phyloP scores from a whole-genome alignment of 2,888 invertebrate species.

The Cabera pusaria region DNA sequence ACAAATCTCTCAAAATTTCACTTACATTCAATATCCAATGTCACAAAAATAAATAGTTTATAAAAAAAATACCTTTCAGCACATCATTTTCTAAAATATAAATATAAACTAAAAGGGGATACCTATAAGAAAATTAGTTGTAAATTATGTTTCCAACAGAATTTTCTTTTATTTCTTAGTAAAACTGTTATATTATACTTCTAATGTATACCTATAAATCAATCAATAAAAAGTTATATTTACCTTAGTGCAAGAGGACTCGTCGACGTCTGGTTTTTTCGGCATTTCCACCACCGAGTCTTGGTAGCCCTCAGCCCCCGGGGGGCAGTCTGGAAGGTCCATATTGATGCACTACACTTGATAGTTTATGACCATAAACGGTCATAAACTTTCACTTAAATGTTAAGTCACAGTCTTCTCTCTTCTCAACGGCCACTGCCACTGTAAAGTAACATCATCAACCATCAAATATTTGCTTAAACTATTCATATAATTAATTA shows the following conservation, averaged over 20 bases:
- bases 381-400: slow-evolving; percentile 61
- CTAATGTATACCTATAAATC: no score
- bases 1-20: no score
- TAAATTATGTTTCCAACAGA: no score
- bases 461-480: slow-evolving; percentile 32
- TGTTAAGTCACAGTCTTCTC: slow-evolving; percentile 45
- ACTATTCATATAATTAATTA: slow-evolving; percentile 34
- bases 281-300: slow-evolving; percentile 69
- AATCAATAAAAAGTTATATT: slow-evolving; percentile 45
- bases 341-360: slow-evolving; percentile 76
- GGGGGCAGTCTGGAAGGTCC: slow-evolving; percentile 78
- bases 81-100: no score
- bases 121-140: slow-evolving; percentile 1
- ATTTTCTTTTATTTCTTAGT: no score
- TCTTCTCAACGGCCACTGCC: slow-evolving; percentile 43
- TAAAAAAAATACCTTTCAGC: no score
- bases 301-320: slow-evolving; percentile 75
- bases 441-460: slow-evolving; percentile 58
- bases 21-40: no score
- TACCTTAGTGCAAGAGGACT: slow-evolving; percentile 67
- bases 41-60: no score
- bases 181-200: no score
- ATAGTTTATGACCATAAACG: slow-evolving; percentile 68
- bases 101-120: not conserved
- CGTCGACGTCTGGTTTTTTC: slow-evolving; percentile 55